A percentile compares a stretch with the other conserved stretches of the same genome.
Evolutionary conservation across 2,797 vertebrate species (phyloP).

Genomic region (Pipistrellus pipistrellus): DNA sequence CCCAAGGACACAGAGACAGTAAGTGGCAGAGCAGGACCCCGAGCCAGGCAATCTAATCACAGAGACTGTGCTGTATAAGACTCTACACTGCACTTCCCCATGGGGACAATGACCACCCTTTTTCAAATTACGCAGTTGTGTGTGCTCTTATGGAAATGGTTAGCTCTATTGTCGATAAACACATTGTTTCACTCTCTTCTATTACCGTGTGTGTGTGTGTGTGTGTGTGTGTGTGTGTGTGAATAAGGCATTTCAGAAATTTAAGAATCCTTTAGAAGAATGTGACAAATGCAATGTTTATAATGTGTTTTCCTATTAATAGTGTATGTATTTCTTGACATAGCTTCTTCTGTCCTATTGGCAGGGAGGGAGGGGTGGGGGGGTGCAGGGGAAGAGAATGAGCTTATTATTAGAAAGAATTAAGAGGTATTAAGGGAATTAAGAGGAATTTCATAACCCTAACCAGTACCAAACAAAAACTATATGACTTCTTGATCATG

Average conservation of each 20-base stretch:
- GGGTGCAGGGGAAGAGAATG: neutral
- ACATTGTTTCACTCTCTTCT: neutral
- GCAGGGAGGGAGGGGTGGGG: no score
- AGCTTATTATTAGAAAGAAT: constrained; percentile 2
- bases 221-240: neutral
- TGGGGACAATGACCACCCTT: neutral
- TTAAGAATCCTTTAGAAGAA: constrained; percentile 15
- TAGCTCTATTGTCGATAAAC: neutral
- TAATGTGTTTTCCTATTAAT: neutral
- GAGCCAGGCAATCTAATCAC: neutral
- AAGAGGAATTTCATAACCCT: neutral
- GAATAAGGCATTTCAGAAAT: constrained; percentile 9
- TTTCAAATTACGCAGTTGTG: neutral
- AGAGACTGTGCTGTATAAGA: neutral
- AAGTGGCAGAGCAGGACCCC: neutral
- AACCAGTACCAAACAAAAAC: neutral
- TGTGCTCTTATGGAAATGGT: neutral
- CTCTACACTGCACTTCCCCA: neutral
- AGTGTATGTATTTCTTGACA: constrained; percentile 14
- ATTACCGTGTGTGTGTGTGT: neutral
- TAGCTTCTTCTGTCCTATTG: neutral
- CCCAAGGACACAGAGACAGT: neutral
- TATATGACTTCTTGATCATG: neutral
- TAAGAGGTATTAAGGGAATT: neutral
- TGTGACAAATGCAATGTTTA: neutral